These are phyloP conservation scores for Punctoribates punctum DNA, from an alignment of 2,888 invertebrate genomes.

Conservation along the genomic window DNA sequence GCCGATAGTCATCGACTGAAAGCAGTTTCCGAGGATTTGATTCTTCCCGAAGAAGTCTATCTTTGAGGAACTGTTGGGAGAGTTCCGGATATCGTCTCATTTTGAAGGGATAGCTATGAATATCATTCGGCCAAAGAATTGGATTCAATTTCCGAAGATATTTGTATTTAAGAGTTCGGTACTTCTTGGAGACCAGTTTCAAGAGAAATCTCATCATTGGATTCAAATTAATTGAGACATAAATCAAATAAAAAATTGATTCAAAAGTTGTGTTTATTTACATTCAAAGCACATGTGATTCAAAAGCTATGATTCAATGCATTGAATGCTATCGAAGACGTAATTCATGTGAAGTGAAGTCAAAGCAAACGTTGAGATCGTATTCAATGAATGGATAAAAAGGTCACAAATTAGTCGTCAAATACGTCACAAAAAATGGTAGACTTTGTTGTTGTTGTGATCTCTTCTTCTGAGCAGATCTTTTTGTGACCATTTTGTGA, in stretches of 20 bases:
- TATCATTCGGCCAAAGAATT: background rate
- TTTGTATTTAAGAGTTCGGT: background rate
- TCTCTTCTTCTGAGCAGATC: background rate
- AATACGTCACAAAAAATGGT: background rate
- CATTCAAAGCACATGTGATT: too few relatives aligned
- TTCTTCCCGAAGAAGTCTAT: background rate
- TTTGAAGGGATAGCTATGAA: background rate
- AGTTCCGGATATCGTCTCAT: background rate
- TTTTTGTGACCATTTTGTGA: background rate
- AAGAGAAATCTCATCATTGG: background rate
- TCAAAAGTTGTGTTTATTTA: background rate
- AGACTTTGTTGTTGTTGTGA: background rate
- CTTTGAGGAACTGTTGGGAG: background rate
- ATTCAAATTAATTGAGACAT: background rate
- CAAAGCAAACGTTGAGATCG: too few relatives aligned
- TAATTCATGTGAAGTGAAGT: too few relatives aligned
- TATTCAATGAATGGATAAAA: too few relatives aligned
- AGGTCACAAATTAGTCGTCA: background rate
- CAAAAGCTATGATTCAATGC: too few relatives aligned
- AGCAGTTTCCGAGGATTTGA: background rate
- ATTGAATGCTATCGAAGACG: too few relatives aligned
- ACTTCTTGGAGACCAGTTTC: background rate
- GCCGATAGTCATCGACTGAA: background rate
- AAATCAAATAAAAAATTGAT: background rate
- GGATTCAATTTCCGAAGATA: background rate